Evolutionary conservation across 2,888 invertebrate genomes (phyloP).

Genomic region (Galerucella pusilla): DNA sequence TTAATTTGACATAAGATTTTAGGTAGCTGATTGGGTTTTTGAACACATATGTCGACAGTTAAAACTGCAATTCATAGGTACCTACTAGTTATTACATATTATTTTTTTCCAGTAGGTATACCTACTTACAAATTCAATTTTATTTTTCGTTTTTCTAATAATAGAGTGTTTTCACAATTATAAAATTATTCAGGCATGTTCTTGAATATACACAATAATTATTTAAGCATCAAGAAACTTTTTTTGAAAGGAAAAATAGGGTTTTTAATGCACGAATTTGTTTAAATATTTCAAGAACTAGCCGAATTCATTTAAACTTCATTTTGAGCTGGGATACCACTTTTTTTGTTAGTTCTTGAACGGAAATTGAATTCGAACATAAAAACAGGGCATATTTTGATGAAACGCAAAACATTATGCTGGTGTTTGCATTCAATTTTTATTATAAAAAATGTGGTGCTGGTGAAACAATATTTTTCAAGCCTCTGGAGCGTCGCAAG

Average conservation of each 20-base stretch:
- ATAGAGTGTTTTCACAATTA: slow-evolving; percentile 50
- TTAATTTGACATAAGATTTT: slow-evolving; percentile 64
- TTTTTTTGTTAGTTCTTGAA: slow-evolving; percentile 20
- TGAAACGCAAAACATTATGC: too few relatives aligned
- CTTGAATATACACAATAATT: not conserved
- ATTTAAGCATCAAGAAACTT: not conserved
- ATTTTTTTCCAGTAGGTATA: slow-evolving; percentile 49
- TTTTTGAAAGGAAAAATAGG: not conserved
- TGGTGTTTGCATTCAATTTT: too few relatives aligned
- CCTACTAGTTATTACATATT: slow-evolving; percentile 60
- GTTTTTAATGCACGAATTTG: not conserved
- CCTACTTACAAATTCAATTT: slow-evolving; percentile 56
- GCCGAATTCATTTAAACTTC: slow-evolving; percentile 52
- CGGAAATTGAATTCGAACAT: slow-evolving; percentile 10
- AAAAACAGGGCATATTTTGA: slow-evolving; percentile 17
- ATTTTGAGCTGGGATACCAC: slow-evolving; percentile 56
- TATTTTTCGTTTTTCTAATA: slow-evolving; percentile 40
- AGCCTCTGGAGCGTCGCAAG: too few relatives aligned
- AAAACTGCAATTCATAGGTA: slow-evolving; percentile 64
- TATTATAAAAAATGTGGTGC: too few relatives aligned
- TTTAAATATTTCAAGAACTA: not conserved
- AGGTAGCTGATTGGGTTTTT: slow-evolving; percentile 66
- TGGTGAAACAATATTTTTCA: too few relatives aligned
- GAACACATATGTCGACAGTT: slow-evolving; percentile 66
- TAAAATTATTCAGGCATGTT: slow-evolving; percentile 12